Conservation (phyloP, 1,140 invertebrate genomes). For the Lamellibrachia luymesi region DNA sequence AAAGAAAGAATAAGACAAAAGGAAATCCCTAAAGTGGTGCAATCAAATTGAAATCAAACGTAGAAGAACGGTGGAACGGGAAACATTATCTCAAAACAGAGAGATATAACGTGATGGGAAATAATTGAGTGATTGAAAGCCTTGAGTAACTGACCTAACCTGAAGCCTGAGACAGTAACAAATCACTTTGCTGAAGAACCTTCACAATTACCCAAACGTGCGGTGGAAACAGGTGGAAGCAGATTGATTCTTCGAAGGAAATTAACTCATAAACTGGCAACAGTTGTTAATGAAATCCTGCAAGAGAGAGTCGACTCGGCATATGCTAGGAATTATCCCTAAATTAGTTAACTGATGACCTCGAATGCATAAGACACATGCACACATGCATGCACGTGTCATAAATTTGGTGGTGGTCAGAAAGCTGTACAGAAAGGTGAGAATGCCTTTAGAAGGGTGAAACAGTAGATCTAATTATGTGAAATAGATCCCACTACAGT, state of each 20-base stretch:
- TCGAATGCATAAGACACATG: not conserved
- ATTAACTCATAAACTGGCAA: conserved; percentile 5
- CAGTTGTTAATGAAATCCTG: not conserved
- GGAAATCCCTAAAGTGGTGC: too few relatives aligned
- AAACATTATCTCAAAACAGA: too few relatives aligned
- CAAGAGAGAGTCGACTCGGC: not conserved
- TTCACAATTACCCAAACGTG: not conserved
- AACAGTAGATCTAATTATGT: not conserved
- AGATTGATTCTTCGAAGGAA: not conserved
- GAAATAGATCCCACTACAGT: too few relatives aligned
- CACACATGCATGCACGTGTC: not conserved
- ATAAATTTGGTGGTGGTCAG: not conserved
- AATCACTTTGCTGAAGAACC: not conserved
- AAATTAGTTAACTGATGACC: not conserved
- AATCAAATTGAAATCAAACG: not conserved
- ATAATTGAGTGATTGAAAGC: not conserved
- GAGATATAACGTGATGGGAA: not conserved
- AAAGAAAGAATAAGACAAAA: too few relatives aligned
- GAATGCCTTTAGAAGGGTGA: too few relatives aligned
- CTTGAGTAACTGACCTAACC: not conserved
- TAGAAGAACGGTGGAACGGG: too few relatives aligned
- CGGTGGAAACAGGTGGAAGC: not conserved
- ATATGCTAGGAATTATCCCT: not conserved
- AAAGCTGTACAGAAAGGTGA: not conserved
- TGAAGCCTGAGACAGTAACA: not conserved